Evolutionary conservation across 2,797 vertebrate genomes (phyloP), one percentile per base, ranked within the genome.

Genomic region (Cryptoblepharus egeriae): DNA sequence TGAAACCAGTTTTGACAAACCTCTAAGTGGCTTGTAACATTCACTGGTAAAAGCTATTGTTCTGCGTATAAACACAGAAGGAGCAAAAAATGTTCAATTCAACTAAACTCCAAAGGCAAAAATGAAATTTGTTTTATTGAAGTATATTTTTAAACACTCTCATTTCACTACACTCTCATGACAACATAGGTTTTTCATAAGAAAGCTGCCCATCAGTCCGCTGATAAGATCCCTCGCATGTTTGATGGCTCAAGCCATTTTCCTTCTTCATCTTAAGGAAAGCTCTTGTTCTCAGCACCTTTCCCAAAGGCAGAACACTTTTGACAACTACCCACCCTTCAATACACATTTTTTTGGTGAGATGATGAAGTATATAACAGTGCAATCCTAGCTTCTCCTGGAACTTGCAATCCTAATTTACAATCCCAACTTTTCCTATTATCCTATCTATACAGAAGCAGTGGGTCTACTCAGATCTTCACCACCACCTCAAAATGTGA

Each of bases 171-270:
- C 22, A 63, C 74, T 80, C 65, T 85, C 76, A 0, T 85, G 71
- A 82, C 30, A 85, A 79, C 37, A 82, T 77, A 13, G 37, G 52
- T 67, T 67, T 90, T 87, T 86, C 73, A 88, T 71, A 58, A 70
- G 49, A 32, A 64, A 8, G 58, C 22, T 70, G 35, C n/a, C 79
- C 79, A 57, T 73, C 86, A 90, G 77, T 88, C 74, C 79, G 71
- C 20, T 0, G 2, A 71, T 84, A 73, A 87, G 28, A 32, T 22
- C 64, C 30, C 61, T 81, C 85, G 79, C 74, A 32, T 65, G 78
- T 30, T 82, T 85, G 72, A 74, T 39, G 67, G 61, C 71, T 68
- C 37, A 61, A 6, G 12, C 45, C 55, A 3, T 63, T 73, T 86
- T 30, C 22, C 26, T 1, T 0, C 16, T 24, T 89, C 37, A 37